Evolutionary conservation across 2,797 vertebrate genomes (phyloP).

Genomic region (Spinus pinus): DNA sequence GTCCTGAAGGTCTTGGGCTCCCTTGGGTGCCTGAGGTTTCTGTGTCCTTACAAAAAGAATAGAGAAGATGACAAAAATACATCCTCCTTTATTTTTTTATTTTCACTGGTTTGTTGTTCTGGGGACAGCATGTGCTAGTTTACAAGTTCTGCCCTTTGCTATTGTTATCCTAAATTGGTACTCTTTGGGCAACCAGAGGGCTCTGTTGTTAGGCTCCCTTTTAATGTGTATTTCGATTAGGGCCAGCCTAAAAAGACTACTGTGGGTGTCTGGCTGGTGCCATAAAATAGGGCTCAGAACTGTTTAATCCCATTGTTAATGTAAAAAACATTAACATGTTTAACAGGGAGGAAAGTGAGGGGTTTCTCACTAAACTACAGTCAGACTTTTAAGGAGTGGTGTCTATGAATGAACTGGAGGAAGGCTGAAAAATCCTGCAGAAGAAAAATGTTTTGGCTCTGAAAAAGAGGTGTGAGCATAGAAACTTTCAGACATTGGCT

Average conservation of each 20-base stretch:
- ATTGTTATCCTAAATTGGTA: conserved; percentile 47
- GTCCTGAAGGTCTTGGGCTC: not conserved
- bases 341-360: not conserved
- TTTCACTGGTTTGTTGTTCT: conserved; percentile 17
- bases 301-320: not conserved
- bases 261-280: not conserved
- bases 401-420: not conserved
- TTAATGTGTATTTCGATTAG: not conserved
- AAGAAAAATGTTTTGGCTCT: not conserved
- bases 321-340: not conserved
- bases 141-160: conserved; percentile 15
- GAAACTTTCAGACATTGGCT: not conserved
- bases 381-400: not conserved
- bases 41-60: not conserved
- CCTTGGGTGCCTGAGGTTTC: conserved; percentile 44
- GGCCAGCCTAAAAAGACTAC: not conserved
- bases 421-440: not conserved
- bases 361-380: not conserved
- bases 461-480: conserved; percentile 1
- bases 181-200: conserved; percentile 1
- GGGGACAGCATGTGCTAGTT: conserved; percentile 20
- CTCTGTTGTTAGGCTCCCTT: conserved; percentile 10
- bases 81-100: conserved; percentile 1
- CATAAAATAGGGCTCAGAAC: not conserved
- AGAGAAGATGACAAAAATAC: not conserved